Base-by-base conservation (phyloP, 2,888 invertebrate genomes). In the Linnaemya tessellans region DNA sequence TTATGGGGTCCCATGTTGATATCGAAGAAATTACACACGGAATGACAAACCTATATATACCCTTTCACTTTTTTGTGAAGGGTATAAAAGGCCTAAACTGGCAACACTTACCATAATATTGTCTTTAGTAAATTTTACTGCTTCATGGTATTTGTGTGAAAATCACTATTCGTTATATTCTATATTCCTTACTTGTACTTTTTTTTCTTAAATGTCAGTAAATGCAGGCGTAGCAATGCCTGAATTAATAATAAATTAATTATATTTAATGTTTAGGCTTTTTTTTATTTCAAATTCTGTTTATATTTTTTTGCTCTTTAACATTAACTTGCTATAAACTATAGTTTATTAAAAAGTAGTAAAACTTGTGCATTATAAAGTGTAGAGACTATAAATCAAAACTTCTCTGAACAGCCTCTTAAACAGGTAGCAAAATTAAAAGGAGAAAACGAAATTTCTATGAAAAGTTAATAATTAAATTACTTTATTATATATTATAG, bases 181-280 rank as follows among this genome's bases (percentile, higher is more conserved):
- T 30, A 5, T 30, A 5, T 30, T 30, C 5, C 30, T 30, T 3
- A 30, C 30, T 30, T 10, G 49, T 18, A 13, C 7, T 0, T 22
- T 41, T 30, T 38, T 18, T 2, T 58, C 2, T 41, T 10, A 35
- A 43, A 64, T 65, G 13, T 5, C 18, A 51, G n/a, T 22, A 15
- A 13, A 3, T 13, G 25, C 62, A 62, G 65, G 35, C 46, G 71
- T 30, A 58, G 73, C 22, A 56, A 56, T 51, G 73, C 49, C 64
- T 79, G 78, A 79, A 74, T 84, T 79, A 84, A 84, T 81, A 81
- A 84, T 81, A 79, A 84, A 79, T 81, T 78, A 81, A 74, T 74
- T 81, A n/a, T 81, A 73, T 25, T 56, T 56, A 30, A 79, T 56
- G 79, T 81, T 78, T 84, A n/a, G 18, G 25, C 25, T 43, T 58